Base-by-base conservation (phyloP, 2,797 vertebrate species). In the Peromyscus melanophrys region DNA sequence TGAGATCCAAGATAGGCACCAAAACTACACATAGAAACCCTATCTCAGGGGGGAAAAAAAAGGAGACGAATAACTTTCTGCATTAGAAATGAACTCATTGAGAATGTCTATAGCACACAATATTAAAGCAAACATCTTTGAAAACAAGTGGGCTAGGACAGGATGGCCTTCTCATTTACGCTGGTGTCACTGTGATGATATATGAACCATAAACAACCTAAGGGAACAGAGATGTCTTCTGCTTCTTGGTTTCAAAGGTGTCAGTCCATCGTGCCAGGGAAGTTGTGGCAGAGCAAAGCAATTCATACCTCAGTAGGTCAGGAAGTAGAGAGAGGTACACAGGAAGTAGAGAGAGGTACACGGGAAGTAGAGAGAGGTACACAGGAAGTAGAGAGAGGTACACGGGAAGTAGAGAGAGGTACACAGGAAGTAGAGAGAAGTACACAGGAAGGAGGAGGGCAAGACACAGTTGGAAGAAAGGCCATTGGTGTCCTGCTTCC, bases 41-140 rank as follows among this genome's bases (percentile, higher is more conserved):
- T 55, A 0, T 55, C 49, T 52, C 1, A 11, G 43, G 6, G 46
- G 10, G 10, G 13, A 52, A 12, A 52, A 52, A 52, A 52, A 14
- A 55, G 14, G 23, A 92, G 63, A 46, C 31, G 43, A 12, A 52
- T 49, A 89, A 57, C 17, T 90, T 61, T 57, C 55, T 69, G 10
- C 40, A 7, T 77, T 63, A 73, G 76, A 89, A 77, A 69, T 49
- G 8, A 81, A 31, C n/a, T 89, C 61, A 82, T 67, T 77, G 55
- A 94, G 4, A 75, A 40, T 92, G 71, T 17, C 63, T 96, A 19
- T 25, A n/a, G 29, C 25, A 55, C 19, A 75, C 5, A 29, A 40
- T 43, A 96, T 89, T 89, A 81, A 89, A 94, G 76, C 21, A 13
- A 75, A 92, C 11, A 27, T 12, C 67, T 95, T 89, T 81, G 43